These are phyloP conservation scores for Leptothorax acervorum DNA, from an alignment of 2,888 invertebrate genomes.

Conservation along the genomic window DNA sequence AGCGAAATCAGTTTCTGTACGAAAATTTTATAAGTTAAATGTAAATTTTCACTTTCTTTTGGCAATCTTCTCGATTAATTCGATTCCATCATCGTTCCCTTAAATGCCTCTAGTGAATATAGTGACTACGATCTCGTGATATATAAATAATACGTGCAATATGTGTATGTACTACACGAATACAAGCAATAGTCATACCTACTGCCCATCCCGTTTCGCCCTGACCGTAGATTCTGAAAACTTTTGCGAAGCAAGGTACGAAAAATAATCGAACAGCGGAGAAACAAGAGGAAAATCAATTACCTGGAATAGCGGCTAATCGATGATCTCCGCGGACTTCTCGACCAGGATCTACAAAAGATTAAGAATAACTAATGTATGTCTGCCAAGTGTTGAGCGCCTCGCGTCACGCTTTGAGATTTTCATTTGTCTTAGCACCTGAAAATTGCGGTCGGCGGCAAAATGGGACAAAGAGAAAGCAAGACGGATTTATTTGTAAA, in stretches of 20 bases:
- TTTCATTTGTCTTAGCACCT: conserved; percentile 75
- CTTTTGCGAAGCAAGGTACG: conserved; percentile 18
- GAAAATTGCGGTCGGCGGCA: conserved; percentile 70
- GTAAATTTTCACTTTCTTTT: background rate
- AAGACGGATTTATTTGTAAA: conserved; percentile 19
- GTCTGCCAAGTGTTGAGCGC: conserved; percentile 69
- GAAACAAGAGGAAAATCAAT: conserved; percentile 54
- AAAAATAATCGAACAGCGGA: conserved; percentile 59
- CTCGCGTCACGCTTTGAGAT: conserved; percentile 61
- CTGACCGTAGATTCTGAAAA: conserved; percentile 75
- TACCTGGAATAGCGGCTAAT: conserved; percentile 81
- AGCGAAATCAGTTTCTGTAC: background rate
- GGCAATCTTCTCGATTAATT: background rate
- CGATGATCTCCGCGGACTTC: conserved; percentile 79
- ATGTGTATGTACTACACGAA: background rate
- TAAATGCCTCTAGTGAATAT: conserved; percentile 22
- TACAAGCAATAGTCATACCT: conserved; percentile 66
- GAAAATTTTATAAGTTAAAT: background rate
- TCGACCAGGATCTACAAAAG: conserved; percentile 82
- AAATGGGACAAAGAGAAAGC: conserved; percentile 4
- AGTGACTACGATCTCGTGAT: conserved; percentile 35
- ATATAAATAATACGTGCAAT: conserved; percentile 22
- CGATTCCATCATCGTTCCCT: conserved; percentile 23
- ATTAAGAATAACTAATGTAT: conserved; percentile 79
- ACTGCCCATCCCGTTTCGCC: conserved; percentile 26